Evolutionary conservation across 2,113 vertebrate genomes (phyloP), one percentile per base, ranked within the genome.

Genomic region (Anarrhichthys ocellatus): DNA sequence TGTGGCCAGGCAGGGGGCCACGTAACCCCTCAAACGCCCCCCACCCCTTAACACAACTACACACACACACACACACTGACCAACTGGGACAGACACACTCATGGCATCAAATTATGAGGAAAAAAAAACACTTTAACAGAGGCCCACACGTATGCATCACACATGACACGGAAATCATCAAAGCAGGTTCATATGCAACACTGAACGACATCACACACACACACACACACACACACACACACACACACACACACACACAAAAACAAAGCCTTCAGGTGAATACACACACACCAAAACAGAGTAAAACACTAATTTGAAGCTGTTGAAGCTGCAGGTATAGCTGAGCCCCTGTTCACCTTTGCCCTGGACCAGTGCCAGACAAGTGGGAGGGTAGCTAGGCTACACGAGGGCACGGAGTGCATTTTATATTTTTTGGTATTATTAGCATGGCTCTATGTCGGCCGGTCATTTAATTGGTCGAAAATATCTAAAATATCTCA

Each of bases 1-100:
- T 89, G 87, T 13, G 76, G 78, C 92, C 90, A 87, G 84, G 78
- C 90, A 87, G 82, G 78, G 77, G 82, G 80, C 65, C 85, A 84
- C 46, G 27, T 52, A 81, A 78, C 76, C 76, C 71, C 15, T 63
- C 10, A 42, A 66, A 34, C 32, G 32, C 32, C 84, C 27, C 36
- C 58, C 6, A 34, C 8, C 52, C 76, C n/a, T 56, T 63, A 46
- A 76, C 81, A 87, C 71, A 77, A 76, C 72, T 40, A 38, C 68
- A 64, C 54, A 62, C 24, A 73, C 6, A 54, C 32, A 56, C 10
- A 81, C 59, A 52, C 44, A 68, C 46, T 5, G 42, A 80, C 27
- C 36, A 32, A 70, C n/a, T 29, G 52, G 59, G 10, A 67, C 32
- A 66, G 56, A 76, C 36, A 50, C 20, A 61, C 42, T 18, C 20